Conservation (phyloP, 2,797 vertebrate species). For the Sebastes hubbsi region DNA sequence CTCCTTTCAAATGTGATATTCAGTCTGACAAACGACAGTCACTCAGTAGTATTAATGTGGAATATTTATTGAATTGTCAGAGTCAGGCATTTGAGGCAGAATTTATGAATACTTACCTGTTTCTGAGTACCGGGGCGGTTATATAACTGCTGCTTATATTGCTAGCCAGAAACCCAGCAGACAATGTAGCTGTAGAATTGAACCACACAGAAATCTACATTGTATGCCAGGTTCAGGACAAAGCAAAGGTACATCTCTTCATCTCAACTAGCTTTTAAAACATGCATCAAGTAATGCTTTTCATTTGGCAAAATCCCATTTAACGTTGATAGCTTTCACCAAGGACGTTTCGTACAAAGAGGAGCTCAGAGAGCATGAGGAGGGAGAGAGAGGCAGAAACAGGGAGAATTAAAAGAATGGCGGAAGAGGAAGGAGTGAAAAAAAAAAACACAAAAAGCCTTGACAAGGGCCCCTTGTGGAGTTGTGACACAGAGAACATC, state of each 20-base stretch:
- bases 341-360: slow-evolving; percentile 26
- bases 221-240: slow-evolving; percentile 99
- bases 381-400: neutral
- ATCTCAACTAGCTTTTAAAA: neutral
- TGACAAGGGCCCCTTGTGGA: slow-evolving; percentile 73
- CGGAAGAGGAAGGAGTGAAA: slow-evolving; percentile 50
- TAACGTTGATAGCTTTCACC: neutral
- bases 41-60: slow-evolving; percentile 34
- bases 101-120: slow-evolving; percentile 54
- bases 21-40: slow-evolving; percentile 58
- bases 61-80: slow-evolving; percentile 65
- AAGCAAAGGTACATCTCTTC: slow-evolving; percentile 75
- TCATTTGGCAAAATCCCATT: neutral
- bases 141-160: slow-evolving; percentile 64
- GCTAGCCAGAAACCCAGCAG: slow-evolving; percentile 99
- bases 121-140: neutral
- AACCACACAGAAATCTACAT: slow-evolving; percentile 99
- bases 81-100: slow-evolving; percentile 32
- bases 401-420: slow-evolving; percentile 29
- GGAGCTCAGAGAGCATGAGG: neutral
- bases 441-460: slow-evolving; percentile 35
- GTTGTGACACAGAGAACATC: slow-evolving; percentile 77
- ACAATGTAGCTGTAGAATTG: slow-evolving; percentile 99
- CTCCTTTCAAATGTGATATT: slow-evolving; percentile 25
- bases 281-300: neutral